phyloP scores from a whole-genome alignment of 2,797 vertebrate genomes.

The Eremophila alpestris region DNA sequence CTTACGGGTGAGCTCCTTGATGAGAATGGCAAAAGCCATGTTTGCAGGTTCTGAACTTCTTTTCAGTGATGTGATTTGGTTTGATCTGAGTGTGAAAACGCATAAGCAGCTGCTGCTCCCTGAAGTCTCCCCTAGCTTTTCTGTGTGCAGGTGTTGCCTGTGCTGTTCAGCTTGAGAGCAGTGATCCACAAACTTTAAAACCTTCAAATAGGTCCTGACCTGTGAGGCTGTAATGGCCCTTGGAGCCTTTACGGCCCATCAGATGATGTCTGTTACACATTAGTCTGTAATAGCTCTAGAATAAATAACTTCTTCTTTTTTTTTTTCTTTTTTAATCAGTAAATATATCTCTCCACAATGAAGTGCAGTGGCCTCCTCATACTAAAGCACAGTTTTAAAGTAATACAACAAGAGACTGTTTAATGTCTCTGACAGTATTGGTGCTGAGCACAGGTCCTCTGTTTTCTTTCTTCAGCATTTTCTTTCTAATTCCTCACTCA shows the following conservation, averaged over 20 bases:
- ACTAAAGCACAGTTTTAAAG: slow-evolving; percentile 26
- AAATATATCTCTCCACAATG: slow-evolving; percentile 6
- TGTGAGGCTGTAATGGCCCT: slow-evolving; percentile 32
- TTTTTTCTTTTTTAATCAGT: neutral
- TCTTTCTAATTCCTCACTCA: neutral
- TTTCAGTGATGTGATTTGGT: neutral
- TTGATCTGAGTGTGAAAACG: neutral
- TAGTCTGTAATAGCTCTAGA: slow-evolving; percentile 43
- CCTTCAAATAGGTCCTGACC: slow-evolving; percentile 42
- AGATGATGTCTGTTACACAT: slow-evolving; percentile 52
- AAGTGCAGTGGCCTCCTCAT: neutral
- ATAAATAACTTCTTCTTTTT: neutral
- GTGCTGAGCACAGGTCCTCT: neutral
- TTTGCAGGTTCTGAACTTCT: neutral
- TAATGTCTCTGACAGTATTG: neutral
- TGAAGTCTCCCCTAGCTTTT: neutral
- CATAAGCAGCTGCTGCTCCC: neutral
- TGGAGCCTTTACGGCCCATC: neutral
- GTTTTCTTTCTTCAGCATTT: neutral
- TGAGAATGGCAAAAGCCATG: neutral
- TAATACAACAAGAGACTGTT: slow-evolving; percentile 17
- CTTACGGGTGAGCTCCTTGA: neutral
- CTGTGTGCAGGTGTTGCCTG: slow-evolving; percentile 27
- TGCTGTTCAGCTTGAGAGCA: neutral
- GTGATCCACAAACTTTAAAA: slow-evolving; percentile 45